Conservation (phyloP, 2,113 vertebrate species). For the Lampris megalopsis region DNA sequence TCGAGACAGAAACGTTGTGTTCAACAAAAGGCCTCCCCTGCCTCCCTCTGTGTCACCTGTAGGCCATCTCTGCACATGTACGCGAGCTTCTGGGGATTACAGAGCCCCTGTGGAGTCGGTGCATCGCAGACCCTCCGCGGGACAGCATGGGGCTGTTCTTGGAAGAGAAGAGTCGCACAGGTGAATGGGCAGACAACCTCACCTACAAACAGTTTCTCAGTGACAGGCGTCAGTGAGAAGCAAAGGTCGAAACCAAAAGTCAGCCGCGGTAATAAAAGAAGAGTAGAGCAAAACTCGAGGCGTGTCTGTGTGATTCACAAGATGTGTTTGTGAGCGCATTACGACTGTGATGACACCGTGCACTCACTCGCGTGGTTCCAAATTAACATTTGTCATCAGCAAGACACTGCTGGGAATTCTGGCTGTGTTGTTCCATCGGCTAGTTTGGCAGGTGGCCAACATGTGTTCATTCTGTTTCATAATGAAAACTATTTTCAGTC, state of each 20-base stretch:
- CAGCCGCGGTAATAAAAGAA: constrained; percentile 41
- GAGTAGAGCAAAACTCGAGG: constrained; percentile 13
- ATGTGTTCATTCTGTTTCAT: not conserved
- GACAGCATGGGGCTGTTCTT: constrained; percentile 86
- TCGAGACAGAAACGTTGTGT: constrained; percentile 22
- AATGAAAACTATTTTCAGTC: constrained; percentile 5
- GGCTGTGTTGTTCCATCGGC: not conserved
- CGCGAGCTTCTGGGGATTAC: constrained; percentile 84
- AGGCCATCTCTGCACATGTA: constrained; percentile 86
- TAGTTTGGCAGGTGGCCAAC: constrained; percentile 7
- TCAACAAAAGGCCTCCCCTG: constrained; percentile 46
- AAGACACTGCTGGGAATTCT: constrained; percentile 21
- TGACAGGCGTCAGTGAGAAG: constrained; percentile 32
- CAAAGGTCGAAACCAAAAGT: not conserved
- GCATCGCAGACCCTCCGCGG: constrained; percentile 83
- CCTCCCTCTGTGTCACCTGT: constrained; percentile 49
- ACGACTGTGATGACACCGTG: constrained; percentile 47
- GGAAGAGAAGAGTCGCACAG: constrained; percentile 85
- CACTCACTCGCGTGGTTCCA: constrained; percentile 41
- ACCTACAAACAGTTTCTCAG: constrained; percentile 82
- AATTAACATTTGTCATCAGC: constrained; percentile 58
- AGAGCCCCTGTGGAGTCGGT: constrained; percentile 84
- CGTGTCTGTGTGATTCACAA: constrained; percentile 47
- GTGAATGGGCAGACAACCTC: constrained; percentile 82
- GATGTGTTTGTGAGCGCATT: constrained; percentile 41